Base-by-base conservation (phyloP, 2,797 vertebrate genomes). In the Garrulus glandarius region DNA sequence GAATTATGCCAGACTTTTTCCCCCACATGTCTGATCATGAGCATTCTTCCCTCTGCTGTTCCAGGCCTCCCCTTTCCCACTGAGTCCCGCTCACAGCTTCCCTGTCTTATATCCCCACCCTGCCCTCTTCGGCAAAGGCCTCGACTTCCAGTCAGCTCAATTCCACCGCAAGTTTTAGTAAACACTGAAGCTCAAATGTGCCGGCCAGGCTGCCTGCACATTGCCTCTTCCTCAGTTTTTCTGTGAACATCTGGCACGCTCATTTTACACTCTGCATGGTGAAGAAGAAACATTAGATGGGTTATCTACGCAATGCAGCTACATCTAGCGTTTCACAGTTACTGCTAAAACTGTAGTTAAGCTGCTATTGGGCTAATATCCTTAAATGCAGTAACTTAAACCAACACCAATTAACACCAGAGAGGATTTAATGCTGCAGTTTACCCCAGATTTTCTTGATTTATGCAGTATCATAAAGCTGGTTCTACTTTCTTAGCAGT, bases 91-190 rank as follows among this genome's bases (percentile, higher is more conserved):
- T 59, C 57, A 32, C 41, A 5, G 26, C 29, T 59, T 69, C 63
- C 39, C 59, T 26, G 11, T 13, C 72, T 60, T 71, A 30, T 3
- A 44, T 37, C 12, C 20, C 37, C 4, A 4, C 49, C 15, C 15
- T 0, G 0, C 9, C 27, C 56, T 49, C 5, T 18, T 64, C 4
- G 0, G 39, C 32, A 74, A 47, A 80, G 24, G 18, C 46, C 52
- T 27, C 0, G 0, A 50, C 24, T 79, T 70, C 6, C 11, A 21
- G 16, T 74, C 27, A 56, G 63, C 39, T 67, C 39, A 20, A 49
- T 44, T 83, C 68, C 44, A 39, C 18, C 59, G 55, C 52, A 43
- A 29, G 30, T 77, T 77, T 44, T 27, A 43, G 19, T 10, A 13
- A 43, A 30, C 22, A 63, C 34, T 0, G 17, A 60, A 63, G 50